Base-by-base conservation (phyloP, 2,797 vertebrate species). In the Schizopygopsis malacanthus region DNA sequence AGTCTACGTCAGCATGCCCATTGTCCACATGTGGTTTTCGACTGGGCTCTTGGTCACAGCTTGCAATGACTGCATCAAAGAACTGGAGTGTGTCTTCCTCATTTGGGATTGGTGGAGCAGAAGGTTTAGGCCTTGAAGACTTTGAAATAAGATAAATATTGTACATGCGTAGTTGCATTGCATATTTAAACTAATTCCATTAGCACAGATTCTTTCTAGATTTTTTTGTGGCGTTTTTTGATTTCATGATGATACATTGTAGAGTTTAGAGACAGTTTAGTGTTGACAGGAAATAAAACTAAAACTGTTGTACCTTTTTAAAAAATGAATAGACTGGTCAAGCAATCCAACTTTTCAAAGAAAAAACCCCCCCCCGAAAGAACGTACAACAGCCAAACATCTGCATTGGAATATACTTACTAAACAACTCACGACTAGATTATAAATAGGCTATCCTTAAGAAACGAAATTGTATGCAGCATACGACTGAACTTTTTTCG, bases 31-130 rank as follows among this genome's bases (percentile, higher is more conserved):
- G 93, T 4, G 94, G 92, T 91, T 95, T 96, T 28, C 59, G 90
- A 41, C 28, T 89, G 65, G 90, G 91, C 85, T 98, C 97, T 45
- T 92, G 93, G 86, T 99, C 98, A 89, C 97, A 95, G 90, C 96
- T 97, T 56, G 97, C 97, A 37, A 99, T 99, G 87, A 98, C 94
- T 0, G 95, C 93, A 63, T 99, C 98, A 12, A 99, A 97, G 93
- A 96, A 99, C 88, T 96, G 95, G 6, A 99, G 92, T 9, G 97
- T 97, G 93, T 98, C 97, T 1, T 96, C 95, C 89, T 97, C 96
- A 2, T 92, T 96, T 0, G 96, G 93, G 52, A 93, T 92, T 6
- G 95, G 89, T 45, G 95, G 96, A 0, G 93, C 93, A 0, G 93
- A 92, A 0, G 93, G 92, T 88, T 90, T 93, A 72, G 90, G 87